These are phyloP conservation scores for Invenusta paracnida DNA, from an alignment of 2,888 invertebrate genomes.

Conservation along the genomic window DNA sequence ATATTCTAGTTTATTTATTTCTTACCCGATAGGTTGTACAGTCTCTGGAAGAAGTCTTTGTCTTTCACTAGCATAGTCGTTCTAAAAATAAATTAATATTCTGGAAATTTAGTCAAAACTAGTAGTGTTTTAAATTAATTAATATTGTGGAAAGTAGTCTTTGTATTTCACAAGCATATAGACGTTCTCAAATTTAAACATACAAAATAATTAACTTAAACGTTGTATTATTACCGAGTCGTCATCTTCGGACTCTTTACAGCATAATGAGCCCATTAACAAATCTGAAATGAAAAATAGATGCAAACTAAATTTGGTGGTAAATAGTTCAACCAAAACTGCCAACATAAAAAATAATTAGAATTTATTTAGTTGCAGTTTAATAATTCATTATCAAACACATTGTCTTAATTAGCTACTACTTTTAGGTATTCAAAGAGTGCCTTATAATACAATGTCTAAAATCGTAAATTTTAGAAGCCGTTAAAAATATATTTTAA, in stretches of 20 bases:
- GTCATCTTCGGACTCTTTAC: background rate
- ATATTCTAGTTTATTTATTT: background rate
- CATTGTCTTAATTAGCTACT: too few species aligned
- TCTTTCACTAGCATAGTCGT: background rate
- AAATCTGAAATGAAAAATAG: too few species aligned
- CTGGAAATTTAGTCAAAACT: background rate
- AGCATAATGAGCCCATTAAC: background rate
- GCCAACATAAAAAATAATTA: too few species aligned
- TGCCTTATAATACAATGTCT: too few species aligned
- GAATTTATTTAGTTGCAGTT: too few species aligned
- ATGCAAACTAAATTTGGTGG: too few species aligned
- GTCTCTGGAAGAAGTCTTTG: constrained; percentile 2
- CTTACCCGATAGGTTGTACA: background rate
- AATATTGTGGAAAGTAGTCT: background rate
- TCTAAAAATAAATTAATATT: background rate
- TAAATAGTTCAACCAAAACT: too few species aligned
- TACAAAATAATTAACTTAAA: background rate
- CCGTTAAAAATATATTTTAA: too few species aligned
- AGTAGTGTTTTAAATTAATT: too few species aligned
- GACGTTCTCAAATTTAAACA: background rate
- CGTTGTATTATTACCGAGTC: background rate
- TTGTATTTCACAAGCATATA: background rate
- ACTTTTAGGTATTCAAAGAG: too few species aligned
- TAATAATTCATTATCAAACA: too few species aligned
- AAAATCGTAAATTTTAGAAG: too few species aligned